Base-by-base conservation (phyloP, 2,888 invertebrate genomes). In the Polydrusus cervinus region DNA sequence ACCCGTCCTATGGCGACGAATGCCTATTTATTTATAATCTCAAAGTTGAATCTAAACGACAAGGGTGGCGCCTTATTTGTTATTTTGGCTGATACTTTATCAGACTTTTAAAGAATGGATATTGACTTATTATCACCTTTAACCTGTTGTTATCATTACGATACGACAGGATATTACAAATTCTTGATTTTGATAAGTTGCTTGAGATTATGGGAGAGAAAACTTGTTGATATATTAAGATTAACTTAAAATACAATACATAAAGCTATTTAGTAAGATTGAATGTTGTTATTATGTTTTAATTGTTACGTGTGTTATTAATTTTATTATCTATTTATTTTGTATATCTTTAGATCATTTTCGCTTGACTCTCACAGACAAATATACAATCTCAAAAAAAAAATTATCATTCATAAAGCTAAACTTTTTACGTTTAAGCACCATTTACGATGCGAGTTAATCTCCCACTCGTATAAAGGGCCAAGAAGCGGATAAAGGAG, bases 11-110 rank as follows among this genome's bases (percentile, higher is more conserved):
- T 45, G 57, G 43, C 53, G 55, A 68, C 62, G 62, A 64, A 65
- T 64, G 40, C 51, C 64, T 64, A 71, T 71, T 71, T 71, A 60
- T 71, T 71, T 25, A 40, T 65, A 71, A 71, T 71, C 71, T 71
- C 25, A 13, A 11, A 64, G 64, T 40, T 38, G 40, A 62, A 71
- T 71, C 71, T 71, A 64, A 71, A 71, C 53, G 64, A 71, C 65
- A 65, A 55, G 71, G 71, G 65, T 71, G 71, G 71, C 71, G 71
- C 62, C 71, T 71, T 71, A 64, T 65, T 64, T 64, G 51, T 62
- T 55, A 60, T 64, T 62, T 45, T 47, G 43, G 34, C 47, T 55
- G 65, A 71, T 71, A 51, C 68, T 68, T 57, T 40, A 55, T 68
- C 55, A 43, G 55, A 40, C 55, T 43, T 40, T 57, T 45, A 45